These are phyloP conservation scores for Rhinoderma darwinii DNA, from an alignment of 2,113 vertebrate species.

Conservation along the genomic window DNA sequence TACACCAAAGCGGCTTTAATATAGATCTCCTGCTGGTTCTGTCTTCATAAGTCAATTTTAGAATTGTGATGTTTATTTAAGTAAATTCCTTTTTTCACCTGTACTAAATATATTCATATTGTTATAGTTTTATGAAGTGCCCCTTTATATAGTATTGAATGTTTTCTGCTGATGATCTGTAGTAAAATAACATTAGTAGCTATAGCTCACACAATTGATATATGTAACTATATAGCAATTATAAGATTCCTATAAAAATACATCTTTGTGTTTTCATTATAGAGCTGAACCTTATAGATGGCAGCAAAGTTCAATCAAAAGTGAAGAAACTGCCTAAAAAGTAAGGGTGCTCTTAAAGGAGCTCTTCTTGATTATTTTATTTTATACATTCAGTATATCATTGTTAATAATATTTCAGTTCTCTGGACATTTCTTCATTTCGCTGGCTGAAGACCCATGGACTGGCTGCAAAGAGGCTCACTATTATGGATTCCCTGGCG, in stretches of 20 bases:
- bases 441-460: conserved; percentile 77
- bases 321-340: conserved; percentile 55
- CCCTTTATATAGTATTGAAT: background rate
- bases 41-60: too few species aligned
- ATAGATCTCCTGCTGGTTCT: too few species aligned
- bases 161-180: background rate
- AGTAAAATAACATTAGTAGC: background rate
- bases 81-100: too few species aligned
- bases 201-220: background rate
- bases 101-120: background rate
- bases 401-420: conserved; percentile 62
- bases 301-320: conserved; percentile 26
- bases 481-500: conserved; percentile 76
- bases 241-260: background rate
- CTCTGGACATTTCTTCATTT: conserved; percentile 67
- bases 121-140: background rate
- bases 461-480: conserved; percentile 75
- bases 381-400: background rate
- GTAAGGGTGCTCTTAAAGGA: conserved; percentile 65
- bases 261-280: conserved; percentile 44
- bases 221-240: background rate
- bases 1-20: too few species aligned
- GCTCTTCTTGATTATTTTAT: background rate
- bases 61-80: too few species aligned
- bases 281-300: conserved; percentile 63